phyloP scores from a whole-genome alignment of 1,140 invertebrate species.

The Drosophila tsacasi region DNA sequence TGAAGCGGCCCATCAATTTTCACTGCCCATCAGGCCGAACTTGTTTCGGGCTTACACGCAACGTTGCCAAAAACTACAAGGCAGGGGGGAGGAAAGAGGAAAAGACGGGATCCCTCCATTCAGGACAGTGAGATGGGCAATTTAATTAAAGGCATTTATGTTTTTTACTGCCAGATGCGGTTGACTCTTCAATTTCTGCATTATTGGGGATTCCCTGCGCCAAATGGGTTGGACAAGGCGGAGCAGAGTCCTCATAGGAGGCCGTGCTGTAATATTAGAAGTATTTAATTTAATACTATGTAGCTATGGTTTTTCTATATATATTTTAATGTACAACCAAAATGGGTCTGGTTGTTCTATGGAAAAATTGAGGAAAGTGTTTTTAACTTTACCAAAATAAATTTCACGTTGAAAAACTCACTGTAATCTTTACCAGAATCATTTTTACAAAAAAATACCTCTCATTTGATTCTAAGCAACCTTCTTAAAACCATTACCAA shows the following conservation, averaged over 20 bases:
- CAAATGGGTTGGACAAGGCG: neutral
- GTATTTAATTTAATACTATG: neutral
- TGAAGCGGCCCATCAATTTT: conserved; percentile 62
- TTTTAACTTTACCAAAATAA: neutral
- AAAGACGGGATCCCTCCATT: neutral
- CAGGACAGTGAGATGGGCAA: conserved; percentile 46
- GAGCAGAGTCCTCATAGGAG: neutral
- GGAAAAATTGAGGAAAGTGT: neutral
- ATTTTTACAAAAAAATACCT: neutral
- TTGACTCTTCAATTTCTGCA: conserved; percentile 40
- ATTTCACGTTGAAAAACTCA: neutral
- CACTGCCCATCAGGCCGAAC: conserved; percentile 57
- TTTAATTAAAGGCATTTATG: conserved; percentile 80
- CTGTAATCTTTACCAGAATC: neutral
- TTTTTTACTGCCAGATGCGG: conserved; percentile 51
- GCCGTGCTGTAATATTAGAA: neutral
- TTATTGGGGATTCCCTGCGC: conserved; percentile 1
- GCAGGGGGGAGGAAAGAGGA: neutral
- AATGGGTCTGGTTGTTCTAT: neutral
- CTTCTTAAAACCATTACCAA: too few relatives aligned
- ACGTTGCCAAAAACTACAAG: conserved; percentile 38
- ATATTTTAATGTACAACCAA: neutral
- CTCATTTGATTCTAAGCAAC: neutral
- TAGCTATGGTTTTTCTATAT: neutral
- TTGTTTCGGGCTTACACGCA: conserved; percentile 55